Evolutionary conservation across 2,888 invertebrate genomes (phyloP), one percentile per base, ranked within the genome.

Genomic region (Phaedon cochleariae): DNA sequence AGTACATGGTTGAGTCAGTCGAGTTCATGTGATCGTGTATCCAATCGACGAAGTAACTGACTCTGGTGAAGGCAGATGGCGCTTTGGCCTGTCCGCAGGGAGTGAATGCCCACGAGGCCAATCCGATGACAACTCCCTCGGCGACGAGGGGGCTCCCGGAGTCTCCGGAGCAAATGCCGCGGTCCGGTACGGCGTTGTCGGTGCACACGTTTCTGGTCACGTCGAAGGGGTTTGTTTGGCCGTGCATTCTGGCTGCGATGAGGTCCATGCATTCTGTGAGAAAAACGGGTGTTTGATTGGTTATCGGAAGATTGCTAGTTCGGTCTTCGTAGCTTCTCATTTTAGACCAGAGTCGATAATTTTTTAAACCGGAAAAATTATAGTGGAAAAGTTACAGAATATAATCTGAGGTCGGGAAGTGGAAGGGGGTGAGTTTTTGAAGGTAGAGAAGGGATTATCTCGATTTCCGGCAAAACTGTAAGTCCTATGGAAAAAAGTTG

Each of bases 81-180:
- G 54, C 53, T 7, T 15, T 17, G 34, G 52, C 34, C 12, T 20
- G 18, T 9, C 59, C 64, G 18, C 64, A 64, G 1, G 64, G 64
- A 10, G 15, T 2, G 37, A 64, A 41, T 29, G 41, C 59, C 64
- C 64, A 64, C n/a, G 64, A 52, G 29, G 58, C 29, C n/a, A 63
- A 15, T 1, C 63, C 63, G 20, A 54, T 15, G 15, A 63, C 10
- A 6, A 26, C 29, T 4, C 31, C 45, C 26, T 58, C 20, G 26
- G 31, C 26, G 12, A 59, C 48, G 10, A 64, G 52, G 10, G 64
- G 64, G 7, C 64, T 59, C 31, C 64, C 64, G n/a, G 64, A 64
- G 26, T 64, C 64, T 29, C 64, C 64, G 9, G 9, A 12, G 45
- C 64, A 64, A 15, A 57, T 55, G 18, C 62, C 62, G 37, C 37